Base-by-base conservation (phyloP, 2,797 vertebrate genomes). In the Pseudopleuronectes americanus region DNA sequence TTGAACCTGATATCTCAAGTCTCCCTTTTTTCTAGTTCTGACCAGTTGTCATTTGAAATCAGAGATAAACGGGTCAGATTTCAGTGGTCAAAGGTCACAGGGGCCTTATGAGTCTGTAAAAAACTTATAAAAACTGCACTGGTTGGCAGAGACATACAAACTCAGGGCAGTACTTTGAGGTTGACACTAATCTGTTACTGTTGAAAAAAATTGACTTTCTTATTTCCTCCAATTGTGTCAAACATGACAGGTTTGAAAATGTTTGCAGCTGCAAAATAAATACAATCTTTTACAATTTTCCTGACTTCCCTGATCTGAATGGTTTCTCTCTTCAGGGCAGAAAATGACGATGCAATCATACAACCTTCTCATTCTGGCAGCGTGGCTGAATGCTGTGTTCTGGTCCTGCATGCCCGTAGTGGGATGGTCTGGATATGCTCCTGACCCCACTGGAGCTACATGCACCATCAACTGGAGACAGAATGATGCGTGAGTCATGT, bases 391-490 rank as follows among this genome's bases (percentile, higher is more conserved):
- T 60, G 98, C 97, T 1, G 83, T 98, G 13, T 98, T 99, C 81
- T 99, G 97, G 98, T 95, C 95, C 38, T 92, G 90, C 54, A 96
- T 99, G 97, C 97, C 97, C 0, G 51, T 96, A 1, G 51, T 94
- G 33, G 98, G 98, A 62, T 99, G 97, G 97, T 96, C 97, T 31
- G 90, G 95, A 78, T 99, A 99, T 0, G 96, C 96, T 64, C 96
- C 97, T 0, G 98, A 99, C 83, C 98, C 98, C 0, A 99, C 97
- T 0, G 97, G 97, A 74, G 97, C 97, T 10, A 99, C 97, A 0
- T 99, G 98, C 86, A 99, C 98, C 71, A 95, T 99, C 77, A 97
- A 99, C 82, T 99, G 98, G 98, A 93, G 96, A 79, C 91, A 96
- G 69, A 99, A 98, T 52, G 95, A 99, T 55, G 79, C 3, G 97